A percentile compares a stretch with the other conserved stretches of the same genome.
phyloP scores from a whole-genome alignment of 2,888 invertebrate genomes.

The Fissipunctia ypsillon region DNA sequence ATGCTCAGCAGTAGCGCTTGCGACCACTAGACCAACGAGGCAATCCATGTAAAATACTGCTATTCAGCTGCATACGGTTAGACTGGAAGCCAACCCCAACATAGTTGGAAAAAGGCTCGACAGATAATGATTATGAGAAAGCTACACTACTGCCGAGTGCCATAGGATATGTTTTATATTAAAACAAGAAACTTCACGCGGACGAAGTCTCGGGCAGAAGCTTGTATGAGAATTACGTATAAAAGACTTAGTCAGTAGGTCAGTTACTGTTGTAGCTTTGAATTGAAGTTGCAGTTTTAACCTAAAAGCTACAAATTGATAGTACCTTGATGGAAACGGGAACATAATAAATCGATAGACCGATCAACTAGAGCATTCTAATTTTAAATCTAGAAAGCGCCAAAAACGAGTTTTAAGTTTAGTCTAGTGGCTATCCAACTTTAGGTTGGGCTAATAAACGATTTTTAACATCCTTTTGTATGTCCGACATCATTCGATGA shows the following conservation, averaged over 20 bases:
- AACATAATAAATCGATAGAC: constrained; percentile 25
- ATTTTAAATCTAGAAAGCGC: constrained; percentile 38
- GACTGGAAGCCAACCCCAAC: no score
- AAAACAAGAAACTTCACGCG: neutral
- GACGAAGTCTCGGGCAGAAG: no score
- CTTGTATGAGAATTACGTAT: neutral
- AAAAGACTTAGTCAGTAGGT: neutral
- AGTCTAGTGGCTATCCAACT: constrained; percentile 15
- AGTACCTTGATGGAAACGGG: constrained; percentile 23
- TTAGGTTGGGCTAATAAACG: constrained; percentile 12
- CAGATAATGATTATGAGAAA: no score
- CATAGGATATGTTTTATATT: no score
- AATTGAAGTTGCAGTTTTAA: neutral
- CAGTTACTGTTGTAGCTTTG: neutral
- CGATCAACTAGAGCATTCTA: constrained; percentile 44
- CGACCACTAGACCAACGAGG: no score
- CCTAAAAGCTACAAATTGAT: constrained; percentile 32
- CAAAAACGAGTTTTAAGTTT: constrained; percentile 43
- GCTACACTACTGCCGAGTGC: no score
- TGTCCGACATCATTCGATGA: neutral
- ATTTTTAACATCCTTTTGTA: constrained; percentile 3
- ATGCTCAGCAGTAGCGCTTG: no score
- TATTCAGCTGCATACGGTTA: no score
- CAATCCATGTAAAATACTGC: no score
- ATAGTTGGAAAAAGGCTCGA: no score